Conservation (phyloP, 2,113 vertebrate species). For the Diadophis punctatus region DNA sequence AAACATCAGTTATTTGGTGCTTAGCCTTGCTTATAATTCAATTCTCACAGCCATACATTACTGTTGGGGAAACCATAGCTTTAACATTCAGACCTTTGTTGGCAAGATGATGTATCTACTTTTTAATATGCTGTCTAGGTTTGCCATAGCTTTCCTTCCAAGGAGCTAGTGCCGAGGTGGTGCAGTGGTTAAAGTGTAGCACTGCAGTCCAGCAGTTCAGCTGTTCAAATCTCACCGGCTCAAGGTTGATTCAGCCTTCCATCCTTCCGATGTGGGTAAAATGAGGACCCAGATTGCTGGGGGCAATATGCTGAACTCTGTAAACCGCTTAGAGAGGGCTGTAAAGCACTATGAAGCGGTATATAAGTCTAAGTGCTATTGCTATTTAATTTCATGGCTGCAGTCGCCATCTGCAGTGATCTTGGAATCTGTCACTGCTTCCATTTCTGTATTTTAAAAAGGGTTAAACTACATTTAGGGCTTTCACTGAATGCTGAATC, state of each 20-base stretch:
- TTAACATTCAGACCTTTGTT: not conserved
- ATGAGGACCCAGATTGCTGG: too few species aligned
- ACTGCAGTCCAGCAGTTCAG: too few species aligned
- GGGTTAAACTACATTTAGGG: not conserved
- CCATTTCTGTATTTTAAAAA: not conserved
- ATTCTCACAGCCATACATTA: not conserved
- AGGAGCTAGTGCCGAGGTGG: too few species aligned
- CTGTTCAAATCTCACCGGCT: too few species aligned
- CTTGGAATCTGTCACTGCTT: not conserved
- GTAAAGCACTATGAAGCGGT: too few species aligned
- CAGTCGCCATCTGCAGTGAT: not conserved
- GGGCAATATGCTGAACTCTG: too few species aligned
- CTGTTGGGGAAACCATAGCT: not conserved
- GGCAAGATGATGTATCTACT: not conserved
- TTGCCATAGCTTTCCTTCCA: not conserved
- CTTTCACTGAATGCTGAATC: not conserved
- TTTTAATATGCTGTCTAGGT: not conserved
- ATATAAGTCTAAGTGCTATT: too few species aligned
- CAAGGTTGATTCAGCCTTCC: too few species aligned
- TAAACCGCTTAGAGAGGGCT: too few species aligned
- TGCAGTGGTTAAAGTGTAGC: too few species aligned
- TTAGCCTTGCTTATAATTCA: not conserved
- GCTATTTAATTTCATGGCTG: not conserved
- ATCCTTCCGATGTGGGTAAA: too few species aligned
- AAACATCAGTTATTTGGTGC: not conserved